These are phyloP conservation scores for Chelonus formosanus DNA, from an alignment of 2,888 invertebrate genomes.

Conservation along the genomic window DNA sequence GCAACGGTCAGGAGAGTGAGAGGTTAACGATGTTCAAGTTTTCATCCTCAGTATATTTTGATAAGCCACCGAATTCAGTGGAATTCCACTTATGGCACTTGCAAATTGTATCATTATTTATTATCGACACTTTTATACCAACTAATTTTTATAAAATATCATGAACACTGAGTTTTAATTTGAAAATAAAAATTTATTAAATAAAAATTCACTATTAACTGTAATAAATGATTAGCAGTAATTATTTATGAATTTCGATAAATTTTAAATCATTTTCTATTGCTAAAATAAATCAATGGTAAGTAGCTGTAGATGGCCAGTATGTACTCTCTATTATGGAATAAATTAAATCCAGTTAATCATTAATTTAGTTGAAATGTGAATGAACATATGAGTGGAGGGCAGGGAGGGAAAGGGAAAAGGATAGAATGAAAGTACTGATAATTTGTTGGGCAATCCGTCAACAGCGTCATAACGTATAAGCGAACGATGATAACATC, in stretches of 20 bases:
- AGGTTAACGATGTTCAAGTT: slow-evolving; percentile 52
- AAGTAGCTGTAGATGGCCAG: slow-evolving; percentile 6
- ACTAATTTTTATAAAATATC: no score
- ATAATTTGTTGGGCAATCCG: slow-evolving; percentile 48
- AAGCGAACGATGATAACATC: slow-evolving; percentile 62
- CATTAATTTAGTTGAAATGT: background rate
- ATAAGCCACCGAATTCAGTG: slow-evolving; percentile 14
- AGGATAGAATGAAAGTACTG: no score
- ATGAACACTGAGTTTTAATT: no score
- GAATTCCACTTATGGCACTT: background rate
- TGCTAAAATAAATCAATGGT: background rate
- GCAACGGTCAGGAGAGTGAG: slow-evolving; percentile 11
- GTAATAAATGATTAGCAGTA: no score
- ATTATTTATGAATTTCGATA: background rate
- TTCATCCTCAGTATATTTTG: slow-evolving; percentile 48
- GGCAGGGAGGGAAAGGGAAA: background rate
- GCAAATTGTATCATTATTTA: background rate
- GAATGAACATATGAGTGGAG: slow-evolving; percentile 19
- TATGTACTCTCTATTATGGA: no score
- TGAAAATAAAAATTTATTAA: no score
- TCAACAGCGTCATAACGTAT: slow-evolving; percentile 59
- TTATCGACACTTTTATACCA: background rate
- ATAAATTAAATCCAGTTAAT: no score
- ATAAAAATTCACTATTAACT: no score
- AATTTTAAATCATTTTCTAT: background rate